These are phyloP conservation scores for Leptodactylus fallax DNA, from an alignment of 2,797 vertebrate genomes.

Conservation along the genomic window DNA sequence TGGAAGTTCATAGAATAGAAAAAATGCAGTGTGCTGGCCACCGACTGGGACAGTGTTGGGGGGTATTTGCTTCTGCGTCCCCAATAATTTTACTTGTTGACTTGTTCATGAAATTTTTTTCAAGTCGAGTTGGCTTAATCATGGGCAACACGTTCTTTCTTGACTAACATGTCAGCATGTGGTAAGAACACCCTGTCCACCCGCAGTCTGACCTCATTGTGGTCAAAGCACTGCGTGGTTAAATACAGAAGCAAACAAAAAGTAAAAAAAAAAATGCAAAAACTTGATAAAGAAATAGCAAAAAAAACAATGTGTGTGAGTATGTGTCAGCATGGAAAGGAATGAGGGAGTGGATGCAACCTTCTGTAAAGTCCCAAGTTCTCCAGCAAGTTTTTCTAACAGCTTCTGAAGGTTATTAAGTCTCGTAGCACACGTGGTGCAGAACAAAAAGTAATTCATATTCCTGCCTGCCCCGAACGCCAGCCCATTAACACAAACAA, in stretches of 20 bases:
- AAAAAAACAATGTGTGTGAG: not conserved
- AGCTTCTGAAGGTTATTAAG: conserved; percentile 45
- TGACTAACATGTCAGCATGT: not conserved
- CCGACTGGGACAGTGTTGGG: too few relatives aligned
- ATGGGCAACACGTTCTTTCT: too few relatives aligned
- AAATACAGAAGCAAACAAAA: not conserved
- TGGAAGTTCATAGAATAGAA: too few relatives aligned
- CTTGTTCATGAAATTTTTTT: too few relatives aligned
- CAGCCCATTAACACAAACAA: conserved; percentile 36
- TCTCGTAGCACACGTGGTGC: conserved; percentile 4
- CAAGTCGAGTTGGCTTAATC: too few relatives aligned
- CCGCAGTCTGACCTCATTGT: not conserved
- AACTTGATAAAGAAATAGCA: not conserved
- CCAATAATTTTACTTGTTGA: too few relatives aligned
- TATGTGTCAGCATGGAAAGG: not conserved
- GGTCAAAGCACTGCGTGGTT: not conserved
- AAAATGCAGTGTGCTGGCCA: too few relatives aligned
- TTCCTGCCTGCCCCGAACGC: conserved; percentile 7
- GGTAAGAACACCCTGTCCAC: not conserved
- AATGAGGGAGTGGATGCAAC: not conserved
- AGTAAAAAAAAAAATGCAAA: not conserved
- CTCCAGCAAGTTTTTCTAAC: not conserved
- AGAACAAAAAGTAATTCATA: conserved; percentile 38
- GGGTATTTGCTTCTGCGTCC: too few relatives aligned
- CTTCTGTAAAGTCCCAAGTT: not conserved